Conservation (phyloP, 2,797 vertebrate genomes). For the Chromis chromis region DNA sequence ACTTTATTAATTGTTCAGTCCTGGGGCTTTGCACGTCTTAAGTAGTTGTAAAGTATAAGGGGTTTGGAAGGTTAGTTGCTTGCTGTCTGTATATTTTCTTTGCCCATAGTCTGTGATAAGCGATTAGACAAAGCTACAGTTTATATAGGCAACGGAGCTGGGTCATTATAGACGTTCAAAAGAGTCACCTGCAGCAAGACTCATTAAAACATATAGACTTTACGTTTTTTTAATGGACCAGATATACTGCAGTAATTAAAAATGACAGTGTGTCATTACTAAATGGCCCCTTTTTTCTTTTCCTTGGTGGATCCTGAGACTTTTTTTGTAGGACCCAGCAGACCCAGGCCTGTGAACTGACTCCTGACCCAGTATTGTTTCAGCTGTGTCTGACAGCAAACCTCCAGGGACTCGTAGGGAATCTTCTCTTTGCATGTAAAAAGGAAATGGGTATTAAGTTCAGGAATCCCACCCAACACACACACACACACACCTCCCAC, state of each 20-base stretch:
- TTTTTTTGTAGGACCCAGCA: constrained; percentile 24
- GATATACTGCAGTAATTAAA: constrained; percentile 5
- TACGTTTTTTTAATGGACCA: background rate
- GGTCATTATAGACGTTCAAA: constrained; percentile 26
- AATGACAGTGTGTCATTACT: constrained; percentile 10
- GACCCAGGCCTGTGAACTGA: constrained; percentile 9
- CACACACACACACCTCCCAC: too few species aligned
- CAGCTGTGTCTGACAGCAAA: constrained; percentile 40
- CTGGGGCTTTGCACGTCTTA: background rate
- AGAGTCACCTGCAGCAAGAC: constrained; percentile 7
- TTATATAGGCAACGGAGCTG: constrained; percentile 33
- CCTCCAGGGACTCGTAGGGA: constrained; percentile 33
- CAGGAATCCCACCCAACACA: constrained; percentile 27
- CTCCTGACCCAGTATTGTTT: constrained; percentile 25
- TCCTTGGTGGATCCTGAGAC: constrained; percentile 18
- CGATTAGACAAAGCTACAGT: constrained; percentile 19
- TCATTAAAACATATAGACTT: constrained; percentile 23
- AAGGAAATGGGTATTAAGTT: constrained; percentile 50
- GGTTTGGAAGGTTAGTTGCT: constrained; percentile 5
- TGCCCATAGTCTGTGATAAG: constrained; percentile 46
- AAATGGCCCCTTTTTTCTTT: constrained; percentile 8
- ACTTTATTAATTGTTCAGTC: background rate
- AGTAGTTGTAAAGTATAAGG: constrained; percentile 8
- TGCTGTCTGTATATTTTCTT: constrained; percentile 29
- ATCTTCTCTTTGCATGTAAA: constrained; percentile 47